A percentile compares a stretch with the other conserved stretches of the same genome.
Evolutionary conservation across 2,888 invertebrate species (phyloP).

Genomic region (Bembecia ichneumoniformis): DNA sequence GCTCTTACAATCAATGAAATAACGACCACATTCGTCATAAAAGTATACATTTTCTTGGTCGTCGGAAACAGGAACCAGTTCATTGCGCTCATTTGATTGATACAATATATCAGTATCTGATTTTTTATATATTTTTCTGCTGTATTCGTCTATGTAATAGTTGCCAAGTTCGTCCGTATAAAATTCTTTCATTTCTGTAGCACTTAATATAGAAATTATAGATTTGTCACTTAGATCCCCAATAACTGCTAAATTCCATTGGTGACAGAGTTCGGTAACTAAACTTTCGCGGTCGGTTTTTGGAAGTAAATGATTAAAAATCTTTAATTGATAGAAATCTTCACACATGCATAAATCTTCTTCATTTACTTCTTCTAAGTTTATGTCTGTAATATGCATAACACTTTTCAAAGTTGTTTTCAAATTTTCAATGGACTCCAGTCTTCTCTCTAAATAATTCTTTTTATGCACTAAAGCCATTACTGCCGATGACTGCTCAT

Average conservation of each 20-base stretch:
- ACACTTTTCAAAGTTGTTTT: slow-evolving; percentile 39
- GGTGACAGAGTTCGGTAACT: slow-evolving; percentile 48
- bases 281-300: slow-evolving; percentile 42
- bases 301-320: slow-evolving; percentile 54
- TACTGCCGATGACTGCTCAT: slow-evolving; percentile 36
- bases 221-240: slow-evolving; percentile 47
- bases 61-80: slow-evolving; percentile 48
- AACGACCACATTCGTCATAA: slow-evolving; percentile 61
- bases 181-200: slow-evolving; percentile 46
- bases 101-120: slow-evolving; percentile 37
- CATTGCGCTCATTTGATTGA: slow-evolving; percentile 48
- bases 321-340: slow-evolving; percentile 51
- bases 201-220: slow-evolving; percentile 56
- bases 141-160: slow-evolving; percentile 47
- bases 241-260: slow-evolving; percentile 52
- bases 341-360: slow-evolving; percentile 42
- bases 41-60: slow-evolving; percentile 46
- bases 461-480: slow-evolving; percentile 45
- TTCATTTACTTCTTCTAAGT: slow-evolving; percentile 15
- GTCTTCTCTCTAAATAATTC: slow-evolving; percentile 39
- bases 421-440: slow-evolving; percentile 40
- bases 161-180: slow-evolving; percentile 52
- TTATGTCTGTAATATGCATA: slow-evolving; percentile 21
- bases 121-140: slow-evolving; percentile 54
- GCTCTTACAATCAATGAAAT: slow-evolving; percentile 40